A percentile compares a stretch with the other conserved stretches of the same genome.
phyloP scores from a whole-genome alignment of 2,888 invertebrate genomes.

The Apodemia hepburni region DNA sequence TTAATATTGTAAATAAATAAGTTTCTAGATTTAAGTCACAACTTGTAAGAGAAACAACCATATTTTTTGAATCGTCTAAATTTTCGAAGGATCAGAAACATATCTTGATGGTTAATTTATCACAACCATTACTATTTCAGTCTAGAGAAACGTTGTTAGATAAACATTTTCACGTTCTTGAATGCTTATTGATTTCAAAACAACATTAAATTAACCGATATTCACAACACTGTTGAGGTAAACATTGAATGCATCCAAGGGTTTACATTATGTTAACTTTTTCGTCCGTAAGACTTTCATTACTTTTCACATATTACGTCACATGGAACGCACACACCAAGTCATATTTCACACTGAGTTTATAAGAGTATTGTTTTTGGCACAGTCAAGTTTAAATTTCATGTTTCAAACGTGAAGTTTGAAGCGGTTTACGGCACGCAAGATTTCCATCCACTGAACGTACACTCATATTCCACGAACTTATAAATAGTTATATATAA shows the following conservation, averaged over 20 bases:
- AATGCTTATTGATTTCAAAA: slow-evolving; percentile 8
- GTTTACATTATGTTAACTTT: slow-evolving; percentile 63
- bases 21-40: slow-evolving; percentile 60
- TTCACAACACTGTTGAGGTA: slow-evolving; percentile 79
- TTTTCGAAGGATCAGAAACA: not conserved
- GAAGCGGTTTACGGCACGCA: slow-evolving; percentile 47
- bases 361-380: slow-evolving; percentile 56
- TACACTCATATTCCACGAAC: slow-evolving; percentile 45
- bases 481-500: slow-evolving; percentile 71
- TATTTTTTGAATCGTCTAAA: slow-evolving; percentile 31
- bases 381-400: slow-evolving; percentile 57
- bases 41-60: slow-evolving; percentile 67
- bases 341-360: slow-evolving; percentile 43
- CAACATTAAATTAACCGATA: slow-evolving; percentile 34
- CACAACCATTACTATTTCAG: slow-evolving; percentile 62
- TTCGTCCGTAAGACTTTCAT: slow-evolving; percentile 37
- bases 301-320: slow-evolving; percentile 50
- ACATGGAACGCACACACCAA: slow-evolving; percentile 37
- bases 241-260: slow-evolving; percentile 51
- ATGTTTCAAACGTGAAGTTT: slow-evolving; percentile 51
- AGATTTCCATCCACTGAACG: slow-evolving; percentile 53
- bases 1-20: slow-evolving; percentile 4
- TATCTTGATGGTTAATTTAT: slow-evolving; percentile 35
- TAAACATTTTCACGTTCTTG: slow-evolving; percentile 17
- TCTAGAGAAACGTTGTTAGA: slow-evolving; percentile 35